Conservation (phyloP, 2,797 vertebrate genomes). For the Falco naumanni region DNA sequence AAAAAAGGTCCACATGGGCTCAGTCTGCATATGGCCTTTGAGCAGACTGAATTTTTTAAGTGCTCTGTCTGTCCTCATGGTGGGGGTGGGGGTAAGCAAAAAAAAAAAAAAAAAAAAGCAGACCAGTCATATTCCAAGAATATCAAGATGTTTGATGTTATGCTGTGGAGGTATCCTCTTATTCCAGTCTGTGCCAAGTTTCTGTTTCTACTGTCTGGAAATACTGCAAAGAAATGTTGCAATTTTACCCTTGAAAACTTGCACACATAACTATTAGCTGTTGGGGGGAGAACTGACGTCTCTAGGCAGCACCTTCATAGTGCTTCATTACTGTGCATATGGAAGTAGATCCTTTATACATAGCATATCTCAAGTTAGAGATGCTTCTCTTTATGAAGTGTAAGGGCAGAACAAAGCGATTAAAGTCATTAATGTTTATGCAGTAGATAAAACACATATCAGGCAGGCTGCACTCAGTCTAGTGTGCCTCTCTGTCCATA, state of each 20-base stretch:
- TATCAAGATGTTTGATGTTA: background rate
- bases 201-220: background rate
- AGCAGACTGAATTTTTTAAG: background rate
- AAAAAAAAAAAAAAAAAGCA: fast-evolving
- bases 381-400: background rate
- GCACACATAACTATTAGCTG: background rate
- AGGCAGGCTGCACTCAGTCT: background rate
- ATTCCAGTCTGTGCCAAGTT: background rate
- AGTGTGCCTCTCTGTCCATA: background rate
- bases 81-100: no score
- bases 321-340: background rate
- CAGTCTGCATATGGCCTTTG: background rate
- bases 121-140: background rate
- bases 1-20: background rate
- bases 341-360: background rate
- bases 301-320: background rate
- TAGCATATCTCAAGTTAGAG: background rate
- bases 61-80: background rate
- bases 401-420: slow-evolving; percentile 32
- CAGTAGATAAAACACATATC: background rate
- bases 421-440: slow-evolving; percentile 28
- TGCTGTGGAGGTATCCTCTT: background rate
- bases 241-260: slow-evolving; percentile 32
- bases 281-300: background rate
- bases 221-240: background rate